Percentiles rank a stretch among this genome's conserved stretches.
These are phyloP conservation scores for Leiothrix lutea DNA, from an alignment of 2,113 vertebrate species.

Conservation along the genomic window DNA sequence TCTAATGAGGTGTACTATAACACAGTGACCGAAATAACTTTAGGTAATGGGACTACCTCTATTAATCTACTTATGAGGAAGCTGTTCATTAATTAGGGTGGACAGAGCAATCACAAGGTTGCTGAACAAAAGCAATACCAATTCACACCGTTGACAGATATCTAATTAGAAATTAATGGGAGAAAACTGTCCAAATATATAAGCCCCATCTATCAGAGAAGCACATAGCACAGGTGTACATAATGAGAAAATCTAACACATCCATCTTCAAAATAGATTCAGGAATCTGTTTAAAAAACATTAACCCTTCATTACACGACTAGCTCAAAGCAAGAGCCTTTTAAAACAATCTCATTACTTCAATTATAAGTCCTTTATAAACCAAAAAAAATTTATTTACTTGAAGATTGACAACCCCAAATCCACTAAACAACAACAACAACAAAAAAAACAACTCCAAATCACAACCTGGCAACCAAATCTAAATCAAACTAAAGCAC, in stretches of 20 bases:
- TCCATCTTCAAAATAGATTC: background rate
- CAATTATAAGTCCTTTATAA: background rate
- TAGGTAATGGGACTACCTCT: constrained; percentile 60
- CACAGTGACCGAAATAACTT: constrained; percentile 64
- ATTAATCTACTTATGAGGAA: constrained; percentile 71
- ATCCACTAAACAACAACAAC: background rate
- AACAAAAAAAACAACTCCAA: background rate
- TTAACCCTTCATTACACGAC: background rate
- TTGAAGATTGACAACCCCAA: background rate
- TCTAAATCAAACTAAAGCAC: background rate
- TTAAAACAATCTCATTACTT: background rate
- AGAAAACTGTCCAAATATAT: constrained; percentile 36
- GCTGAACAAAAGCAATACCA: constrained; percentile 37
- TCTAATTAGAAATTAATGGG: constrained; percentile 62
- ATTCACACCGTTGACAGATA: constrained; percentile 34
- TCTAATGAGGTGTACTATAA: constrained; percentile 43
- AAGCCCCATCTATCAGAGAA: background rate
- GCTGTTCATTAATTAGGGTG: constrained; percentile 64
- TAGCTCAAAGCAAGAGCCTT: background rate
- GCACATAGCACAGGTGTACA: background rate
- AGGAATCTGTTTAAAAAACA: background rate
- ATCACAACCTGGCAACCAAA: background rate
- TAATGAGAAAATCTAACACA: background rate
- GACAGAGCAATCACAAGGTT: constrained; percentile 56
- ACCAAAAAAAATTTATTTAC: no score